A percentile compares a stretch with the other conserved stretches of the same genome.
Evolutionary conservation across 2,797 vertebrate genomes (phyloP).

Genomic region (Fistularia commersonii): DNA sequence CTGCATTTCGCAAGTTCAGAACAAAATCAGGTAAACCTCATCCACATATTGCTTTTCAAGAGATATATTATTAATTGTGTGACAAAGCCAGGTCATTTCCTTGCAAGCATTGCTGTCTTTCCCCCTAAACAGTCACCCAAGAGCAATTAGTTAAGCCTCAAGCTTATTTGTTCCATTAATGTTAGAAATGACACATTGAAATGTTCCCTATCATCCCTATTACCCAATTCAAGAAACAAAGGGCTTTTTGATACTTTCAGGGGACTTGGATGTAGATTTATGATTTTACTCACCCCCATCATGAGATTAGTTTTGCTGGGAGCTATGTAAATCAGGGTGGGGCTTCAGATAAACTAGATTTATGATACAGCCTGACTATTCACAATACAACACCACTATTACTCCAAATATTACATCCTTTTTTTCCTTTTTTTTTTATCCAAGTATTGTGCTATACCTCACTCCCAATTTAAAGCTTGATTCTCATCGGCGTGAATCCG

Average conservation of each 20-base stretch:
- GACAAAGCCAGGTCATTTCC: slow-evolving; percentile 34
- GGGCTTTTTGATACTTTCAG: slow-evolving; percentile 30
- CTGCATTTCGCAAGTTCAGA: slow-evolving; percentile 21
- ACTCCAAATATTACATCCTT: slow-evolving; percentile 1
- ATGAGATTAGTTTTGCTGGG: slow-evolving; percentile 31
- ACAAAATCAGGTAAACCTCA: slow-evolving; percentile 34
- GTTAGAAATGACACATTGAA: slow-evolving; percentile 23
- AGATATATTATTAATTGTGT: slow-evolving; percentile 36
- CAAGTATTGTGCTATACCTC: slow-evolving; percentile 4
- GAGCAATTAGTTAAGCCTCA: slow-evolving; percentile 36
- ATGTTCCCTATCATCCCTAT: slow-evolving; percentile 28
- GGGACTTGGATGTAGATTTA: slow-evolving; percentile 39
- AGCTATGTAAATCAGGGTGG: slow-evolving; percentile 14
- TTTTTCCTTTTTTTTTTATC: slow-evolving; percentile 1
- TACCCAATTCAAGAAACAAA: slow-evolving; percentile 31
- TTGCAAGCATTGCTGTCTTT: slow-evolving; percentile 24
- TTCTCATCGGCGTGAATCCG: slow-evolving; percentile 14
- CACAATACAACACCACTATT: not conserved
- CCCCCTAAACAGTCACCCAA: not conserved
- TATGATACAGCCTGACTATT: slow-evolving; percentile 2
- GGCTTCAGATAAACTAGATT: slow-evolving; percentile 20
- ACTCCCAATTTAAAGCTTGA: not conserved
- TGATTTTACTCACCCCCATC: slow-evolving; percentile 30
- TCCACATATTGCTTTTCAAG: slow-evolving; percentile 24
- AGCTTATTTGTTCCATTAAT: slow-evolving; percentile 42